These are phyloP conservation scores for Caprella mutica DNA, from an alignment of 2,888 invertebrate genomes.

Conservation along the genomic window DNA sequence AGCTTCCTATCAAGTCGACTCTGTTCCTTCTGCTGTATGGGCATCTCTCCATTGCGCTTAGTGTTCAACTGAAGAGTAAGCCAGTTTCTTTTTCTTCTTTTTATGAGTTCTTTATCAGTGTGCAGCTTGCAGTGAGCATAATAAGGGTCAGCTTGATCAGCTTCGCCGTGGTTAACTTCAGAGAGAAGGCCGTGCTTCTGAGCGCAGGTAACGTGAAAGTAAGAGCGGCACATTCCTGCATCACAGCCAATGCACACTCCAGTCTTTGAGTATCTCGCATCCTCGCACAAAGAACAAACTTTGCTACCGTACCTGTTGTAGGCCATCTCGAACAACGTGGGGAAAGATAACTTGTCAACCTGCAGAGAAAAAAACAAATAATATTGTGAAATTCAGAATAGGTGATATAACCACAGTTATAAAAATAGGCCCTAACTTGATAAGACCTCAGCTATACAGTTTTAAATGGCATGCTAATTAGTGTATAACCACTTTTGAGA, in stretches of 20 bases:
- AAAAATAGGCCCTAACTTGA: too few relatives aligned
- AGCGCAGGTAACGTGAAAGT: conserved; percentile 96
- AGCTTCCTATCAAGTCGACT: conserved; percentile 41
- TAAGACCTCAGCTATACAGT: too few relatives aligned
- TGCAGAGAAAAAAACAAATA: conserved; percentile 4
- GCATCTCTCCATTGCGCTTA: conserved; percentile 49
- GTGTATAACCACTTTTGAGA: too few relatives aligned
- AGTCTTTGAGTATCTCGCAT: conserved; percentile 71
- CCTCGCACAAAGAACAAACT: conserved; percentile 77
- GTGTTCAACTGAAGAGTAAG: conserved; percentile 72
- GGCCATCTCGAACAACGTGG: conserved; percentile 95
- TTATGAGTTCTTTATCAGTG: conserved; percentile 77
- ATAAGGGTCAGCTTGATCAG: conserved; percentile 88
- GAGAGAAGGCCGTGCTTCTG: conserved; percentile 84
- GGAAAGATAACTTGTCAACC: conserved; percentile 70
- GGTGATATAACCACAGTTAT: too few relatives aligned
- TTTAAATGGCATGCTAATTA: too few relatives aligned
- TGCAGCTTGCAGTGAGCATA: conserved; percentile 93
- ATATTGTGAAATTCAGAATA: too few relatives aligned
- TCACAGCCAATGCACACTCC: conserved; percentile 96
- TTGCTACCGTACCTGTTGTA: conserved; percentile 92
- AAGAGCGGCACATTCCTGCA: conserved; percentile 93
- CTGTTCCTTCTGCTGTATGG: conserved; percentile 37
- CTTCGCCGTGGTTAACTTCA: conserved; percentile 81
- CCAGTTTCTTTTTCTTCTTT: conserved; percentile 67